A percentile compares a stretch with the other conserved stretches of the same genome.
Evolutionary conservation across 2,113 vertebrate species (phyloP).

Genomic region (Heterocephalus glaber): DNA sequence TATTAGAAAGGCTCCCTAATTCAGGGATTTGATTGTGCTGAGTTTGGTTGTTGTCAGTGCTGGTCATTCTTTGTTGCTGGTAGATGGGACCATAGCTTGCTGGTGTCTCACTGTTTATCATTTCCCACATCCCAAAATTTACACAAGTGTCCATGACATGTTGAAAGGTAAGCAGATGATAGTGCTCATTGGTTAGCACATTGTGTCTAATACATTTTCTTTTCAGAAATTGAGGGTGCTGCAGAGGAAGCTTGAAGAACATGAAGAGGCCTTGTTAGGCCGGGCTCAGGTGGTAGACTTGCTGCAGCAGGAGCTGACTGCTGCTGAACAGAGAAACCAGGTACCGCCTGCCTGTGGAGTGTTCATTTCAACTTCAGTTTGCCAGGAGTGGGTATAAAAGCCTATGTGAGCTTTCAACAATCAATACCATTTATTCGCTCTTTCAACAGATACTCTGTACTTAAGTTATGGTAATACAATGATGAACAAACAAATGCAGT

Average conservation of each 20-base stretch:
- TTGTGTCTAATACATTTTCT: conserved; percentile 42
- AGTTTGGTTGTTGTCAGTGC: conserved; percentile 12
- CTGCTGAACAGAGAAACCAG: conserved; percentile 92
- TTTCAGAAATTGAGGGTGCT: conserved; percentile 86
- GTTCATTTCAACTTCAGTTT: not conserved
- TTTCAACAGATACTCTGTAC: not conserved
- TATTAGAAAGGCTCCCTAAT: conserved; percentile 18
- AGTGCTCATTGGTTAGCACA: not conserved
- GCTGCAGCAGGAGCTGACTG: conserved; percentile 91
- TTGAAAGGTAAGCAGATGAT: conserved; percentile 37
- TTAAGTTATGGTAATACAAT: not conserved
- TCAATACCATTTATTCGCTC: not conserved
- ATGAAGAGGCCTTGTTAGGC: conserved; percentile 89
- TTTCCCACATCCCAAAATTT: not conserved
- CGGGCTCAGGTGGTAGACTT: conserved; percentile 90
- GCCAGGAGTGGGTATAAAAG: not conserved
- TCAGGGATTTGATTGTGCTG: conserved; percentile 4
- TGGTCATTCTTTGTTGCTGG: conserved; percentile 34
- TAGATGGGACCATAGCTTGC: conserved; percentile 54
- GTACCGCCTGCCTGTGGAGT: conserved; percentile 77
- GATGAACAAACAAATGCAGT: not conserved
- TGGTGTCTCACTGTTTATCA: conserved; percentile 50
- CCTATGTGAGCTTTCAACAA: not conserved
- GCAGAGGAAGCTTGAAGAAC: conserved; percentile 90
- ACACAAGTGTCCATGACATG: not conserved